Percentiles rank a stretch among this genome's conserved stretches.
These are phyloP conservation scores for Epinephelus coioides DNA, from an alignment of 2,797 vertebrate genomes.

Conservation along the genomic window DNA sequence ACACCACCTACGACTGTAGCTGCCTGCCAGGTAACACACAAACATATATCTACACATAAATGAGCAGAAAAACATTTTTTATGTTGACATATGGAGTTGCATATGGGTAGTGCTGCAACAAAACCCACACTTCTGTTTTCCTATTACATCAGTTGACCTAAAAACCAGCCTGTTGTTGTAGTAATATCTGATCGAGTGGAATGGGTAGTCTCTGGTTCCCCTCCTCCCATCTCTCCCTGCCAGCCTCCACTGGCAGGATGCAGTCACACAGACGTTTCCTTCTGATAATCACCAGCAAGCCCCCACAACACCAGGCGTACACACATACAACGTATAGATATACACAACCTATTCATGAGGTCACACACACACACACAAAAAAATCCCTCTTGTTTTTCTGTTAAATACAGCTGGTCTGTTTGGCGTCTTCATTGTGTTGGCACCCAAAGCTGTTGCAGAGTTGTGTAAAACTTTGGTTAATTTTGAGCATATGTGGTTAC, in stretches of 20 bases:
- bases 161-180: constrained; percentile 57
- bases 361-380: constrained; percentile 43
- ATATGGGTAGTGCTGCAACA: constrained; percentile 9
- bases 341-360: constrained; percentile 50
- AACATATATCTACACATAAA: background rate
- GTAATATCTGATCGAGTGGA: constrained; percentile 55
- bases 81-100: constrained; percentile 17
- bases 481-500: constrained; percentile 23
- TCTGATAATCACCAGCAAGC: constrained; percentile 68
- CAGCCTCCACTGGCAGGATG: constrained; percentile 75
- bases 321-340: constrained; percentile 52
- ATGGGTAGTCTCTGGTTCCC: constrained; percentile 30
- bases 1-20: constrained; percentile 91
- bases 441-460: constrained; percentile 16
- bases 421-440: constrained; percentile 24
- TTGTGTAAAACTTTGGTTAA: constrained; percentile 40
- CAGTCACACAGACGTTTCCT: constrained; percentile 79
- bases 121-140: constrained; percentile 41
- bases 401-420: constrained; percentile 15
- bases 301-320: constrained; percentile 37
- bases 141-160: constrained; percentile 55
- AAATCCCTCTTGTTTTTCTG: constrained; percentile 42
- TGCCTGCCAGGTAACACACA: constrained; percentile 92
- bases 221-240: constrained; percentile 44
- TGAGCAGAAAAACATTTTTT: background rate